These are phyloP conservation scores for Triplophysa siluroides DNA, from an alignment of 2,113 vertebrate genomes.

Conservation along the genomic window DNA sequence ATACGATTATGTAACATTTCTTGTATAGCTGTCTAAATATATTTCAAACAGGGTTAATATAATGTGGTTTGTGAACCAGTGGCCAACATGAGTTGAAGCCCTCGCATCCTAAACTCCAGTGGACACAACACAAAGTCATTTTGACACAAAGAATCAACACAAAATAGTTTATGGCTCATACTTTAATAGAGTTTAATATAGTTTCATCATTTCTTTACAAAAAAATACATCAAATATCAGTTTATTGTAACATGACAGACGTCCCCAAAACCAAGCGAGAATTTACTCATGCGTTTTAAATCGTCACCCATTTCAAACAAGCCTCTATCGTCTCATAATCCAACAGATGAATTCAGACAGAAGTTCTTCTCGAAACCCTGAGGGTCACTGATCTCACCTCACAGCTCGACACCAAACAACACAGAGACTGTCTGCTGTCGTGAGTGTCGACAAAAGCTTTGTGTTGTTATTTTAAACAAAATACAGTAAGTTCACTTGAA, in stretches of 20 bases:
- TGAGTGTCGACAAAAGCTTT: conserved; percentile 53
- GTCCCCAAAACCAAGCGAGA: conserved; percentile 61
- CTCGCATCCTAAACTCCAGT: too few relatives aligned
- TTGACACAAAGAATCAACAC: conserved; percentile 6
- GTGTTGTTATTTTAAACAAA: conserved; percentile 52
- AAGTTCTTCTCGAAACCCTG: conserved; percentile 58
- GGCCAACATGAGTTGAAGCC: too few relatives aligned
- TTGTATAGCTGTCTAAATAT: too few relatives aligned
- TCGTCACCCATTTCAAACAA: conserved; percentile 46
- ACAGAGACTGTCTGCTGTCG: conserved; percentile 43
- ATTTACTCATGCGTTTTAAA: conserved; percentile 71
- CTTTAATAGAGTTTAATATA: conserved; percentile 70
- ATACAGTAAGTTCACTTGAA: conserved; percentile 66
- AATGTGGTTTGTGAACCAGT: too few relatives aligned
- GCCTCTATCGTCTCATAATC: conserved; percentile 12
- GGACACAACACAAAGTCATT: too few relatives aligned
- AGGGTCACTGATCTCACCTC: conserved; percentile 66
- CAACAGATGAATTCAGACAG: conserved; percentile 58
- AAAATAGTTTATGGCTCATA: conserved; percentile 9
- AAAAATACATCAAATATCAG: conserved; percentile 66
- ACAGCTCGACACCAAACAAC: conserved; percentile 60
- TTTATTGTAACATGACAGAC: conserved; percentile 65
- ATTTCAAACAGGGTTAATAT: too few relatives aligned
- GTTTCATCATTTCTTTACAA: conserved; percentile 45
- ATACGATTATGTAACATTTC: too few relatives aligned